Evolutionary conservation across 2,888 invertebrate species (phyloP), one percentile per base, ranked within the genome.

Genomic region (Panopea generosa): DNA sequence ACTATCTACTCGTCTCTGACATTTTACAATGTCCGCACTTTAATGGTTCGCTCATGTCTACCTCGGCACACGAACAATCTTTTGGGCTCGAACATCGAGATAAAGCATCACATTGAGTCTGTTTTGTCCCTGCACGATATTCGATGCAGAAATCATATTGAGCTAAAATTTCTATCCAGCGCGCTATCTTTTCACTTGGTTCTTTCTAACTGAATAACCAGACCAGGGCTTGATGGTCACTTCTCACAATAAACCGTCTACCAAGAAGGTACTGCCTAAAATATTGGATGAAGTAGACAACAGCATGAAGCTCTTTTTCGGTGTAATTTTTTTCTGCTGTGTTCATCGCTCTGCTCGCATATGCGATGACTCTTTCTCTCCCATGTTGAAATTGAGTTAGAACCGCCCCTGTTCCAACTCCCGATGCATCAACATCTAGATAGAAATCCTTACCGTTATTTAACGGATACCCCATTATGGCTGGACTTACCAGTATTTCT

Each of bases 111-210:
- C 68, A 61, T 50, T 74, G 61, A 16, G 18, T 33, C 47, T 57
- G 71, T 27, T 57, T 67, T 11, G 47, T 55, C 7, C 71, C 76
- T 22, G 66, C 61, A 6, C 76, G 49, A 38, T 71, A 68, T 40
- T 71, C 68, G 14, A 77, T 40, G 14, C 24, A 24, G 29, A 77
- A 77, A 33, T 76, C 59, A 59, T 43, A 74, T 1, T 56, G 24
- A 18, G 70, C 65, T 33, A 77, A 33, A 6, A 72, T 72, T 27
- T 77, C 68, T n/a, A 77, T 67, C 73, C 77, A 77, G 1, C 77
- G 16, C 2, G 75, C 65, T 22, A 70, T 70, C 50, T 40, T 63
- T 3, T 52, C 63, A 6, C 2, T 38, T 2, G 63, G 63, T 18
- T 63, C 63, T 18, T 38, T 63, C 4, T 52, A n/a, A 2, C 38